These are phyloP conservation scores for Hippocampus abdominalis DNA, from an alignment of 2,113 vertebrate genomes.

Conservation along the genomic window DNA sequence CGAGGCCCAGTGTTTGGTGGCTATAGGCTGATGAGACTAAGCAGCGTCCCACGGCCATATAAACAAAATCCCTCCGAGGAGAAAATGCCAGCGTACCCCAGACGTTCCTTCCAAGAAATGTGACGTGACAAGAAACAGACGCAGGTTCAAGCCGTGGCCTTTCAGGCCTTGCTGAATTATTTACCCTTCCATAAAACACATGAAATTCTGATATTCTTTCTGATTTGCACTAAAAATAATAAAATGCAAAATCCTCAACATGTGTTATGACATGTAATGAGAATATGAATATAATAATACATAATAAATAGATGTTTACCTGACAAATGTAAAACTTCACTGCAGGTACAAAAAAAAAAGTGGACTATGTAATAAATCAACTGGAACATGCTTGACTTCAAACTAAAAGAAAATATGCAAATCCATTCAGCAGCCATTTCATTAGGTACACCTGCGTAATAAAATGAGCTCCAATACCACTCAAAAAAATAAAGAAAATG, in stretches of 20 bases:
- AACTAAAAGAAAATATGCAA: not conserved
- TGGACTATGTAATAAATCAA: not conserved
- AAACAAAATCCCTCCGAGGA: conserved; percentile 62
- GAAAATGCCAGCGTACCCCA: conserved; percentile 62
- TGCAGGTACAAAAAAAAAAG: not conserved
- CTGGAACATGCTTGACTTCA: not conserved
- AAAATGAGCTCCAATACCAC: not conserved
- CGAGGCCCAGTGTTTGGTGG: conserved; percentile 37
- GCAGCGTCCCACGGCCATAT: conserved; percentile 59
- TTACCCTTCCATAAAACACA: conserved; percentile 31
- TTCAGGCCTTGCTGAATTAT: conserved; percentile 50
- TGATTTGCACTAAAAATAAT: conserved; percentile 31
- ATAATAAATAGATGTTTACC: not conserved
- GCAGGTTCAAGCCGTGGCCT: conserved; percentile 60
- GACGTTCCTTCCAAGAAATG: conserved; percentile 58
- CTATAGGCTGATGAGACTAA: conserved; percentile 60
- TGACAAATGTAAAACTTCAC: not conserved
- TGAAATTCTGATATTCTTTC: conserved; percentile 43
- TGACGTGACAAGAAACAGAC: conserved; percentile 70
- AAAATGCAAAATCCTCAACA: not conserved
- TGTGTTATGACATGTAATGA: not conserved
- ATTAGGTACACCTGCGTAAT: not conserved
- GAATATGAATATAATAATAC: not conserved
- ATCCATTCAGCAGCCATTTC: not conserved
- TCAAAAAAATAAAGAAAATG: not conserved